Evolutionary conservation across 1,140 invertebrate genomes (phyloP).

Genomic region (Apolygus lucorum): DNA sequence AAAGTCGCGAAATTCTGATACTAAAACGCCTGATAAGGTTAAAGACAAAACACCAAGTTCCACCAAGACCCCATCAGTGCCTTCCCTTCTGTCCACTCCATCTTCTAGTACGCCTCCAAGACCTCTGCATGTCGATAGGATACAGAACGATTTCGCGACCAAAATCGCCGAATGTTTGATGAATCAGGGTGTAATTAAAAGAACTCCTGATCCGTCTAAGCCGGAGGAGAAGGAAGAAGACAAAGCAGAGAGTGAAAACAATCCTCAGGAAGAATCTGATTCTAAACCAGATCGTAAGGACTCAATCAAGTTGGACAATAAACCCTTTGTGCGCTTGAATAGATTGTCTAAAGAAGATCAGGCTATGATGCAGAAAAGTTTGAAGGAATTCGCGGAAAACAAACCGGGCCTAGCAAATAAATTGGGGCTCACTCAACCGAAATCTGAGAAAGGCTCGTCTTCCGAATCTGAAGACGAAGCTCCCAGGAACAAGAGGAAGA

Average conservation of each 20-base stretch:
- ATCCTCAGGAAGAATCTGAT: neutral
- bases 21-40: neutral
- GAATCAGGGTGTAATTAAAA: conserved; percentile 1
- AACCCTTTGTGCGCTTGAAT: neutral
- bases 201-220: neutral
- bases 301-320: neutral
- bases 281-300: neutral
- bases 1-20: neutral
- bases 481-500: conserved; percentile 41
- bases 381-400: conserved; percentile 51
- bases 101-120: conserved; percentile 16
- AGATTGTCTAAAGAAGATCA: conserved; percentile 41
- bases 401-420: conserved; percentile 50
- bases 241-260: neutral
- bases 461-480: conserved; percentile 46
- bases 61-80: conserved; percentile 19
- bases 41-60: neutral
- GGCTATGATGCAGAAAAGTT: conserved; percentile 51
- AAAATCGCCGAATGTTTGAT: conserved; percentile 13
- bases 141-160: conserved; percentile 2
- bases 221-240: neutral
- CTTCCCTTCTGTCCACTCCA: conserved; percentile 18
- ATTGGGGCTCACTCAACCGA: conserved; percentile 41
- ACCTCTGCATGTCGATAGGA: conserved; percentile 10
- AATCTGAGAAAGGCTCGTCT: conserved; percentile 38